phyloP scores from a whole-genome alignment of 2,113 vertebrate genomes.

The Ascaphus truei region DNA sequence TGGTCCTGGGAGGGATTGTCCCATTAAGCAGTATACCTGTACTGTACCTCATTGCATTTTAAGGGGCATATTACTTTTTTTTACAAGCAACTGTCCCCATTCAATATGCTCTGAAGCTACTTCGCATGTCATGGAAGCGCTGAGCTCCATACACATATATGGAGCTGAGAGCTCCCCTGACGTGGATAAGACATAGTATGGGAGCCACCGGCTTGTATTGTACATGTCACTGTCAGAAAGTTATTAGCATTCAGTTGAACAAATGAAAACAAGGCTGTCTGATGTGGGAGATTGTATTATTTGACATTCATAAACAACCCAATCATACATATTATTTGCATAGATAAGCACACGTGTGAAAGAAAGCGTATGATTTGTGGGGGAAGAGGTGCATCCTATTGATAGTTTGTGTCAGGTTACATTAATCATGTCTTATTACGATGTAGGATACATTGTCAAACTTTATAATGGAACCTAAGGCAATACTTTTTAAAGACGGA shows the following conservation, averaged over 20 bases:
- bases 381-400: neutral
- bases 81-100: too few relatives aligned
- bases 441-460: neutral
- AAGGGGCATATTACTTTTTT: too few relatives aligned
- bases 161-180: too few relatives aligned
- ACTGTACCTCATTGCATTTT: too few relatives aligned
- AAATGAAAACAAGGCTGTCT: neutral
- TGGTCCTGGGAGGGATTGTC: too few relatives aligned
- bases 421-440: conserved; percentile 3
- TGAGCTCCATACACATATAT: too few relatives aligned
- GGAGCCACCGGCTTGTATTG: neutral
- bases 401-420: conserved; percentile 2
- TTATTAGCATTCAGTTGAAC: neutral
- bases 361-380: neutral
- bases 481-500: neutral
- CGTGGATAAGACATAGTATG: too few relatives aligned
- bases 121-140: too few relatives aligned
- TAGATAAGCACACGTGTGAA: neutral
- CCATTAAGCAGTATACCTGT: too few relatives aligned
- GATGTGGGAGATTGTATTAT: neutral
- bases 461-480: neutral
- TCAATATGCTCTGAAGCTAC: too few relatives aligned
- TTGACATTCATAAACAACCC: neutral
- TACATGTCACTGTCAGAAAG: neutral
- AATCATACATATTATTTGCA: neutral